Percentiles rank a stretch among this genome's conserved stretches.
phyloP scores from a whole-genome alignment of 2,797 vertebrate species.

The Mus spretus region DNA sequence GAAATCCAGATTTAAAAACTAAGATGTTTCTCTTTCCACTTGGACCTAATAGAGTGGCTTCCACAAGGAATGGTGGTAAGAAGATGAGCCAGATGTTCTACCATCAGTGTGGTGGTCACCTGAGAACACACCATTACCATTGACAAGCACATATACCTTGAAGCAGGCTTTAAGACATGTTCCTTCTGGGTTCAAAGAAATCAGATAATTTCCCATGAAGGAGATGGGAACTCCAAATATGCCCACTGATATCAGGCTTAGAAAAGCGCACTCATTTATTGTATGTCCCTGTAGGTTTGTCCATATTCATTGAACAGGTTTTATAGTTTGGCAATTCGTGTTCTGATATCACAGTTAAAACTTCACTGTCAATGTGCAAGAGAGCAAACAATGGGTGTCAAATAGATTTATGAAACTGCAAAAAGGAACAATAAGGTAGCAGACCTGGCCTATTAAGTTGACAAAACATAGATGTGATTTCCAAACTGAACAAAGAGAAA shows the following conservation, averaged over 20 bases:
- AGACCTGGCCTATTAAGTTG: not conserved
- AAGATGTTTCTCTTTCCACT: not conserved
- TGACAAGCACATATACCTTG: not conserved
- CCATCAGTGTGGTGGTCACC: not conserved
- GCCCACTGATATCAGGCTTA: not conserved
- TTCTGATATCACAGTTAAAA: not conserved
- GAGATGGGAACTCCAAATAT: not conserved
- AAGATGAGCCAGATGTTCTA: not conserved
- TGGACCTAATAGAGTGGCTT: not conserved
- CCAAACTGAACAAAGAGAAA: slow-evolving; percentile 12
- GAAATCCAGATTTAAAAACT: slow-evolving; percentile 56
- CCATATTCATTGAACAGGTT: not conserved
- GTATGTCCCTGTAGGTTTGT: not conserved
- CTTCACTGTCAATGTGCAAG: not conserved
- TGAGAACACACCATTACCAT: not conserved
- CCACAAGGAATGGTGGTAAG: not conserved
- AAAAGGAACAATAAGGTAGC: slow-evolving; percentile 31
- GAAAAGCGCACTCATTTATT: not conserved
- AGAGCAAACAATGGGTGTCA: not conserved
- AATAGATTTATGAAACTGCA: not conserved
- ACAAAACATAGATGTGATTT: slow-evolving; percentile 38
- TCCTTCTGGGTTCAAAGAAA: not conserved
- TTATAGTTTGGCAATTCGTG: not conserved
- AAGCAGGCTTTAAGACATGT: not conserved
- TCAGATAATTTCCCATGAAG: not conserved